Evolutionary conservation across 2,797 vertebrate species (phyloP).

Genomic region (Staurois parvus): DNA sequence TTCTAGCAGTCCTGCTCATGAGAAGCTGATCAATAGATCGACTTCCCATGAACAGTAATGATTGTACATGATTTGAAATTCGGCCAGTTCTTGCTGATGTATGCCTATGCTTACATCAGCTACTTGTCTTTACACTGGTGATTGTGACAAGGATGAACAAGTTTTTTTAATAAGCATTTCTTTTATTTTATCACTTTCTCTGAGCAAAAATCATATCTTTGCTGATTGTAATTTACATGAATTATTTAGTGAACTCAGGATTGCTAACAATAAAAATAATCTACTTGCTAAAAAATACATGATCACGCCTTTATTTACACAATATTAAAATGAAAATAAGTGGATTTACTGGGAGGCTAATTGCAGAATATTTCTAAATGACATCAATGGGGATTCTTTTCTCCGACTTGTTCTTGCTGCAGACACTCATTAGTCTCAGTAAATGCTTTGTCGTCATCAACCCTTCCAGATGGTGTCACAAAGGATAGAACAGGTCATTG

Average conservation of each 20-base stretch:
- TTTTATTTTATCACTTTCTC: no score
- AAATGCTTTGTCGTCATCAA: constrained; percentile 6
- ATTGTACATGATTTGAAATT: no score
- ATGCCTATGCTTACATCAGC: no score
- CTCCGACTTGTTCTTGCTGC: not conserved
- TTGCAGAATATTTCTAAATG: not conserved
- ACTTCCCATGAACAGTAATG: no score
- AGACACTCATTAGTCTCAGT: constrained; percentile 3
- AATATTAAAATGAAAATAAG: not conserved
- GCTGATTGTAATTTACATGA: no score
- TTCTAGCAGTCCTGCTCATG: no score
- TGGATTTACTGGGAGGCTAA: not conserved
- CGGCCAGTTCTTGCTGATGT: no score
- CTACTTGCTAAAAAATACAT: not conserved
- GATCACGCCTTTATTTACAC: not conserved
- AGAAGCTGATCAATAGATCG: no score
- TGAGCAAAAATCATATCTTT: no score
- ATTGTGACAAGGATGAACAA: no score
- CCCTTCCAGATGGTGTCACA: constrained; percentile 30
- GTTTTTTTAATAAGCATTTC: no score
- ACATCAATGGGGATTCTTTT: not conserved
- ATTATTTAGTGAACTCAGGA: not conserved
- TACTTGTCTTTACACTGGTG: no score
- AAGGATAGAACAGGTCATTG: constrained; percentile 29
- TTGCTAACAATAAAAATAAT: not conserved